Evolutionary conservation across 2,888 invertebrate genomes (phyloP), one percentile per base, ranked within the genome.

Genomic region (Cantharis rufa): DNA sequence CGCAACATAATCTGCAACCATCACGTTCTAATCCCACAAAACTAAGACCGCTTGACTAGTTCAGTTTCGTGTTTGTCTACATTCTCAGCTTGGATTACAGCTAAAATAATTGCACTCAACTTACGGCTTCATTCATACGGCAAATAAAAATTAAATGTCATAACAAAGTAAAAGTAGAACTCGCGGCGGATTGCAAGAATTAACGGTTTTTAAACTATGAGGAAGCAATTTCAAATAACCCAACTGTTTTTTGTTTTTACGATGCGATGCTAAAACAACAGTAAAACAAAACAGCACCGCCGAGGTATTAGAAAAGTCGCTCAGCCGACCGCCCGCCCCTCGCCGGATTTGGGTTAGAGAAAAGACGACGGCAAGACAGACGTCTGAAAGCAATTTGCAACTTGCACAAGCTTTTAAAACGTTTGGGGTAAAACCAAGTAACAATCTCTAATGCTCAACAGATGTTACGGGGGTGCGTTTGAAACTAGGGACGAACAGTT

Each of bases 391-490:
- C 32, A 70, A 70, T 66, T 66, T 66, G 18, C 64, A 66, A 66
- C 64, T 24, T n/a, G 18, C 18, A 61, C 24, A 48, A 24, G 72
- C 68, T 72, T 72, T 72, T 72, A 72, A 72, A 68, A 24, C 72
- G 10, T 68, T 72, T 32, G 68, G 72, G 72, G 64, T 66, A 72
- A 66, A 68, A 66, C 68, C 11, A 48, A 72, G 68, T 32, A 21
- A 18, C 27, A 72, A 16, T 68, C 68, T 72, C 68, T 72, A 72
- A 72, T 48, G 72, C 48, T 32, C 24, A 68, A 68, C 72, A 72
- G 68, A 72, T 72, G 72, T 24, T 66, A 66, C 64, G 24, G n/a
- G 64, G 64, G 64, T 62, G 24, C 66, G 66, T 48, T 64, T 61
- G 66, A 66, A 66, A 32, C 48, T 63, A 18, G 62, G 71, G 64